phyloP scores from a whole-genome alignment of 64 coral and sea anemone species.

The Pocillopora verrucosa region DNA sequence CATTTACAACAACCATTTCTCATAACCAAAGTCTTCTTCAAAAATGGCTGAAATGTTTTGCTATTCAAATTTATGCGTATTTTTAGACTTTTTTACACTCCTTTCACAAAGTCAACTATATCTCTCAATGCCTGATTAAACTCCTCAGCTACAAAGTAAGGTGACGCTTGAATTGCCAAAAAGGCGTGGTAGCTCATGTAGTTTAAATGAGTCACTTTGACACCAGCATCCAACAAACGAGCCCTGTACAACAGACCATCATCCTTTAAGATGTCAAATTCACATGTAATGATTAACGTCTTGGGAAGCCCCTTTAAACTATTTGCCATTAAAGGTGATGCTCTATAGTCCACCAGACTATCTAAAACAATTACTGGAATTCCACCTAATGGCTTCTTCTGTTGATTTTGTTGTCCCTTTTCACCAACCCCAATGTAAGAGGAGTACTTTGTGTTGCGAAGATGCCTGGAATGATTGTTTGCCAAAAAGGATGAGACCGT shows the following conservation, averaged over 20 bases:
- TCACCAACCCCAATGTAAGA: conserved; percentile 44
- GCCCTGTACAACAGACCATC: conserved; percentile 58
- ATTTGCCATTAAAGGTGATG: conserved; percentile 54
- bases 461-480: conserved; percentile 54
- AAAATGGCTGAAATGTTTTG: too few species aligned
- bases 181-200: conserved; percentile 56
- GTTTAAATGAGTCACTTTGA: conserved; percentile 61
- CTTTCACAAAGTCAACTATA: conserved; percentile 19
- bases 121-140: conserved; percentile 27
- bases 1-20: too few species aligned
- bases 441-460: conserved; percentile 70
- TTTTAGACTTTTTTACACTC: not conserved
- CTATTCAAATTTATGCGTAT: too few species aligned
- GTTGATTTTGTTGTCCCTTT: not conserved
- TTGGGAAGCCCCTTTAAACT: conserved; percentile 41
- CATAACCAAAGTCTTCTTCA: too few species aligned
- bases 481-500: conserved; percentile 33
- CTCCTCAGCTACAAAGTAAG: not conserved
- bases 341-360: conserved; percentile 49
- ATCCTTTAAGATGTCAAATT: conserved; percentile 61
- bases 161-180: not conserved
- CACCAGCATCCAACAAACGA: conserved; percentile 50
- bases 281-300: conserved; percentile 56
- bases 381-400: not conserved
- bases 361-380: conserved; percentile 47